Percentiles rank a stretch among this genome's conserved stretches.
Conservation (phyloP, 1,140 invertebrate genomes). For the Polyergus mexicanus region DNA sequence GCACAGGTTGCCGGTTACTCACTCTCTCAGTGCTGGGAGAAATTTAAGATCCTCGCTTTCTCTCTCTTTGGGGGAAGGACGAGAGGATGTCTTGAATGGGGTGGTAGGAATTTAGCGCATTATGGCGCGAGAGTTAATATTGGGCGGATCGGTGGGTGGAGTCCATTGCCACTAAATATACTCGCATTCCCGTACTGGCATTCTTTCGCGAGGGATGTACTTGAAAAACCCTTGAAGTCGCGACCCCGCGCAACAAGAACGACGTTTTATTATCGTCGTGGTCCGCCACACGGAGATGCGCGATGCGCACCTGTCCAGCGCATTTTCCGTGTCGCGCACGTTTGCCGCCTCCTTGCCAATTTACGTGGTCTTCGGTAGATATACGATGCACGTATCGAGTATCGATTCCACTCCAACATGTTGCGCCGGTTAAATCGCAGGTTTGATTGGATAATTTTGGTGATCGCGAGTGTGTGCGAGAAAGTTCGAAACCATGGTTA, state of each 20-base stretch:
- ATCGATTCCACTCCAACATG: conserved; percentile 45
- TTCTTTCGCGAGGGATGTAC: conserved; percentile 46
- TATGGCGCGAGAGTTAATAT: conserved; percentile 81
- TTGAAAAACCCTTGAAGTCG: conserved; percentile 68
- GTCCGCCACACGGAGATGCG: conserved; percentile 15
- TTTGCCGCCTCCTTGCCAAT: conserved; percentile 44
- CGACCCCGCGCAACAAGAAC: conserved; percentile 64
- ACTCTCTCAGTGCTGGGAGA: conserved; percentile 64
- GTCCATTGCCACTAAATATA: conserved; percentile 79
- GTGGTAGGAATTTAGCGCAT: conserved; percentile 80
- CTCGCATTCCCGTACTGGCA: conserved; percentile 52
- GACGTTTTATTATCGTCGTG: conserved; percentile 69
- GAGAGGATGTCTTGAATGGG: conserved; percentile 67
- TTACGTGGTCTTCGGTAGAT: conserved; percentile 55
- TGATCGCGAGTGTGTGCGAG: conserved; percentile 26
- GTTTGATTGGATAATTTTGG: conserved; percentile 62
- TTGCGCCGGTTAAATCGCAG: conserved; percentile 61
- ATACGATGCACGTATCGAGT: conserved; percentile 58
- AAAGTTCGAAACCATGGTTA: conserved; percentile 7
- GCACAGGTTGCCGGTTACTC: conserved; percentile 78
- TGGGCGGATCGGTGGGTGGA: conserved; percentile 80
- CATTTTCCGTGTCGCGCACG: conserved; percentile 42
- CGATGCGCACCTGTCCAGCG: conserved; percentile 44
- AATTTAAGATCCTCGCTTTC: conserved; percentile 75
- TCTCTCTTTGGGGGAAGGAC: conserved; percentile 54